Evolutionary conservation across 2,113 vertebrate genomes (phyloP), one percentile per base, ranked within the genome.

Genomic region (Rhinoderma darwinii): DNA sequence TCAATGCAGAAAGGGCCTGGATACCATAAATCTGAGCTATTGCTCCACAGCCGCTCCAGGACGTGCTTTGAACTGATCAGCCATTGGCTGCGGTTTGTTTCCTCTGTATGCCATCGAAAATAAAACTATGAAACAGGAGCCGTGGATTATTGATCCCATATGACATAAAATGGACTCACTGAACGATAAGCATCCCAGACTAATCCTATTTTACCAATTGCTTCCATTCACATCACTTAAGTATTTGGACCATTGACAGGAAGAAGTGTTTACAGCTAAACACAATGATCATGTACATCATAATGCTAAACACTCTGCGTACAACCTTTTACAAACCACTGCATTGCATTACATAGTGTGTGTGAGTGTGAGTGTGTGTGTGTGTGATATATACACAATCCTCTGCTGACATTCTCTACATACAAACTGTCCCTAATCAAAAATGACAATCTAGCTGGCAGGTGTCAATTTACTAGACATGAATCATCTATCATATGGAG

Each of bases 61-160:
- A 86, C 25, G 61, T 56, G 44, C 43, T 59, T 56, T 72, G 47
- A 86, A 73, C 61, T 32, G 30, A 85, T 32, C 84, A n/a, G 50
- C 27, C 61, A 78, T 72, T 70, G 41, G 44, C 32, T 44, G 44
- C 0, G 43, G 10, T 17, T 39, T 8, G 2, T 77, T 84, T 43
- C 72, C 61, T 63, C 59, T 35, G 20, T 68, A 44, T n/a, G 35
- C 32, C 75, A 79, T 54, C 12, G 37, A 56, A 86, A 79, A 79
- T 47, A 66, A 43, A 35, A 50, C 50, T 20, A 86, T 86, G 63
- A 81, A 80, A 80, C 47, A 22, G 25, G 63, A 86, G 63, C 47
- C 63, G 22, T 2, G 47, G 35, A 37, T 80, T 81, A 80, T 79
- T 56, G 76, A 80, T 72, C 50, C 63, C 84, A 73, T 72, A 81